These are phyloP conservation scores for Sula dactylatra DNA, from an alignment of 2,113 vertebrate genomes.

Conservation along the genomic window DNA sequence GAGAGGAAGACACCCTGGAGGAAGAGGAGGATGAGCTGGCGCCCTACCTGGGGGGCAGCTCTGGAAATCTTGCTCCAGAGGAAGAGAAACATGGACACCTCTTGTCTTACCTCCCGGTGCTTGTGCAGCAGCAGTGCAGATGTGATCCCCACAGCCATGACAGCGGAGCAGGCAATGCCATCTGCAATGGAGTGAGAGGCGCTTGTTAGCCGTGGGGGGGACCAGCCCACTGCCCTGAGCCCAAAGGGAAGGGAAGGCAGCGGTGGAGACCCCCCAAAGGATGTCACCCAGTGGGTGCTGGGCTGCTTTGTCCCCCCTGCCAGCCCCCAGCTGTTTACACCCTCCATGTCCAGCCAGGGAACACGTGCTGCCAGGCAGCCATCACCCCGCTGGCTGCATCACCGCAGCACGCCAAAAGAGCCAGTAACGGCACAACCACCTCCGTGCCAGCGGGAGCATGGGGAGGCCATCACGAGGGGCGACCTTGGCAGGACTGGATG, in stretches of 20 bases:
- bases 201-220: rapidly evolving
- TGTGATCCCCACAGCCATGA: conserved; percentile 83
- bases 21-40: not conserved
- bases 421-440: not conserved
- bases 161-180: conserved; percentile 72
- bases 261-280: not conserved
- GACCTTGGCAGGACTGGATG: not conserved
- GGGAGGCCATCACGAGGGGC: not conserved
- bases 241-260: not conserved
- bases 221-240: not conserved
- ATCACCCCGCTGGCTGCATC: not conserved
- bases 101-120: conserved; percentile 75
- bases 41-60: not conserved
- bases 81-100: not conserved
- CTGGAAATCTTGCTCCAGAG: not conserved
- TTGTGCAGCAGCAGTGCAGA: conserved; percentile 83
- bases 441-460: rapidly evolving
- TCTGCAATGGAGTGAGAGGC: conserved; percentile 55
- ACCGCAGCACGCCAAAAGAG: not conserved
- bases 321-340: not conserved
- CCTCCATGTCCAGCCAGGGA: not conserved
- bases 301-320: not conserved
- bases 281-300: not conserved
- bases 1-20: conserved; percentile 79
- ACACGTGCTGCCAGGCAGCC: not conserved